Conservation (phyloP, 2,797 vertebrate genomes). For the Acanthis flammea region DNA sequence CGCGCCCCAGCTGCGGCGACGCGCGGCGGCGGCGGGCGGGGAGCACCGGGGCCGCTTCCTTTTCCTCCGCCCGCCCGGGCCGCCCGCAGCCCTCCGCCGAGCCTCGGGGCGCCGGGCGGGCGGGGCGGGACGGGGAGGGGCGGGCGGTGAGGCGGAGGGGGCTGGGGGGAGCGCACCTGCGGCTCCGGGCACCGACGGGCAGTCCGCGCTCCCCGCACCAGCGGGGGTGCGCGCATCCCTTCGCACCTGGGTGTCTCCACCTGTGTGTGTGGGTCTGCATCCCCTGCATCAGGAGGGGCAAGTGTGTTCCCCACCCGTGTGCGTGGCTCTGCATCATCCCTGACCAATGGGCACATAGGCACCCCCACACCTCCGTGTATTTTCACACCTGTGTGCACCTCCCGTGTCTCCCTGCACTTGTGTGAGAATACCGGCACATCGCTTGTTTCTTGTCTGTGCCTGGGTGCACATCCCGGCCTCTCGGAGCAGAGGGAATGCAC, state of each 20-base stretch:
- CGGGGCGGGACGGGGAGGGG: not conserved
- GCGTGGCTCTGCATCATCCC: not conserved
- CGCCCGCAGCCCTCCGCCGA: not conserved
- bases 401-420: no score
- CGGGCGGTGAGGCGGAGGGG: not conserved
- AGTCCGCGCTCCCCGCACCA: not conserved
- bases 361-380: no score
- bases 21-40: not conserved
- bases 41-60: slow-evolving; percentile 18
- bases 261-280: not conserved
- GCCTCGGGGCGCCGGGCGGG: not conserved
- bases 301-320: not conserved
- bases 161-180: not conserved
- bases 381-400: no score
- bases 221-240: not conserved
- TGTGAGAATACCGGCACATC: not conserved
- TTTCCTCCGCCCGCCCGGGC: slow-evolving; percentile 37
- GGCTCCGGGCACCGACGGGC: not conserved
- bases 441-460: rapidly evolving
- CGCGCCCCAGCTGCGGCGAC: slow-evolving; percentile 42
- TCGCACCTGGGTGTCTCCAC: not conserved
- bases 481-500: not conserved
- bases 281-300: no score
- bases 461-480: not conserved
- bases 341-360: rapidly evolving